A percentile compares a stretch with the other conserved stretches of the same genome.
These are phyloP conservation scores for Orthonevra nobilis DNA, from an alignment of 2,888 invertebrate species.

Conservation along the genomic window DNA sequence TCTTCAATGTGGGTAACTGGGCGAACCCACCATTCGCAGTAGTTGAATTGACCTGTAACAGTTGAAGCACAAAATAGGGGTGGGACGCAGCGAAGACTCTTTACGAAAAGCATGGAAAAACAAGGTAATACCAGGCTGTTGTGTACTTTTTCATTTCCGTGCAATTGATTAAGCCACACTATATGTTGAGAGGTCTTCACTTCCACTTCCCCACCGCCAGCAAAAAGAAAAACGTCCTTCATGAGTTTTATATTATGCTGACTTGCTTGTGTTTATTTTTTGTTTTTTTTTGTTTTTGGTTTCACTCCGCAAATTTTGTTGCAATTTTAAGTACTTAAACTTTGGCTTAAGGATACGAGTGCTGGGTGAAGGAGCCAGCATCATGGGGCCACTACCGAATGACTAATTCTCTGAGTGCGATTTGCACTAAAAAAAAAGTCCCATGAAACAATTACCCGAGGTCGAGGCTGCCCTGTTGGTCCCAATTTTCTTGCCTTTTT, in stretches of 20 bases:
- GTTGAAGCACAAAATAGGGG: conserved; percentile 6
- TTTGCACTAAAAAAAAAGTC: conserved; percentile 12
- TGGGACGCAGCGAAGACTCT: background rate
- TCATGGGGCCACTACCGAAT: conserved; percentile 7
- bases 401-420: conserved; percentile 5
- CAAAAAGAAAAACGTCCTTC: conserved; percentile 53
- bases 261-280: too few relatives aligned
- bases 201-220: background rate
- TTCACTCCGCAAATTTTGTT: conserved; percentile 33
- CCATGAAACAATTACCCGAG: conserved; percentile 44
- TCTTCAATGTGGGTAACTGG: conserved; percentile 49
- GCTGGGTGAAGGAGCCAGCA: conserved; percentile 12
- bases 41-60: conserved; percentile 22
- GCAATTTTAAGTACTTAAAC: conserved; percentile 38
- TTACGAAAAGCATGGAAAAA: conserved; percentile 38
- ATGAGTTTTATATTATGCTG: conserved; percentile 36
- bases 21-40: conserved; percentile 39
- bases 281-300: too few relatives aligned
- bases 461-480: background rate
- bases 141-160: conserved; percentile 56
- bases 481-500: background rate
- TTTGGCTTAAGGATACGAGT: conserved; percentile 29
- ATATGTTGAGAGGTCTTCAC: conserved; percentile 53
- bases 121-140: conserved; percentile 48
- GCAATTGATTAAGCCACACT: conserved; percentile 62